These are phyloP conservation scores for Calyptomena viridis DNA, from an alignment of 2,113 vertebrate genomes.

Conservation along the genomic window DNA sequence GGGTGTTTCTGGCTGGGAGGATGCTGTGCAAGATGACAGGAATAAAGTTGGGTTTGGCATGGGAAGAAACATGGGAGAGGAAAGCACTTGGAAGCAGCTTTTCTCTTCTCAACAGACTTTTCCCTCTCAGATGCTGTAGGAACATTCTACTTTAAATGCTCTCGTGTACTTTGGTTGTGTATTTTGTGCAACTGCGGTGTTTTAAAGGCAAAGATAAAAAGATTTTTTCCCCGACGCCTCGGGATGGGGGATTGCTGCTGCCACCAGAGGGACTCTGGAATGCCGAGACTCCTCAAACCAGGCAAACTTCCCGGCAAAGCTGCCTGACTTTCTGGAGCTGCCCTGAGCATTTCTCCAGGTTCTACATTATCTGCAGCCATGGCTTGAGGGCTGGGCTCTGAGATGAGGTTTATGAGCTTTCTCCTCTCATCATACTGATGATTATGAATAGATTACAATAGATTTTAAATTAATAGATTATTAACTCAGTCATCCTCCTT, in stretches of 20 bases:
- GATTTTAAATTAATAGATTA: not conserved
- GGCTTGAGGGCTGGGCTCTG: not conserved
- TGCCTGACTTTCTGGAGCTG: not conserved
- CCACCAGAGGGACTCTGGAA: not conserved
- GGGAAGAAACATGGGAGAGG: not conserved
- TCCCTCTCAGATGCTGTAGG: not conserved
- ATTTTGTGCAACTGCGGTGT: accelerated
- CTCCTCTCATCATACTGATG: not conserved
- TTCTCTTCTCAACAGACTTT: not conserved
- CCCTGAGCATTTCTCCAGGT: not conserved
- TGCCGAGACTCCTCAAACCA: accelerated
- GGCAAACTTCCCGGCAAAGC: not conserved
- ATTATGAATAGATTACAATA: not conserved
- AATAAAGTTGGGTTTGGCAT: not conserved
- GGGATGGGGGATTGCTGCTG: not conserved
- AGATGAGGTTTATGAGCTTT: not conserved
- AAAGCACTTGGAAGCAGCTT: not conserved
- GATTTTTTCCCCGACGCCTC: not conserved
- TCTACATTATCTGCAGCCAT: accelerated
- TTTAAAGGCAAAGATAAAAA: not conserved
- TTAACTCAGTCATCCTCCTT: not conserved
- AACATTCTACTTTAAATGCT: not conserved
- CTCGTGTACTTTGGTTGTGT: accelerated
- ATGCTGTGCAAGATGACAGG: not conserved
- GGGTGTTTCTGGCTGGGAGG: not conserved